Percentiles rank a stretch among this genome's conserved stretches.
Evolutionary conservation across 2,113 vertebrate genomes (phyloP).

Genomic region (Stictonetta naevosa): DNA sequence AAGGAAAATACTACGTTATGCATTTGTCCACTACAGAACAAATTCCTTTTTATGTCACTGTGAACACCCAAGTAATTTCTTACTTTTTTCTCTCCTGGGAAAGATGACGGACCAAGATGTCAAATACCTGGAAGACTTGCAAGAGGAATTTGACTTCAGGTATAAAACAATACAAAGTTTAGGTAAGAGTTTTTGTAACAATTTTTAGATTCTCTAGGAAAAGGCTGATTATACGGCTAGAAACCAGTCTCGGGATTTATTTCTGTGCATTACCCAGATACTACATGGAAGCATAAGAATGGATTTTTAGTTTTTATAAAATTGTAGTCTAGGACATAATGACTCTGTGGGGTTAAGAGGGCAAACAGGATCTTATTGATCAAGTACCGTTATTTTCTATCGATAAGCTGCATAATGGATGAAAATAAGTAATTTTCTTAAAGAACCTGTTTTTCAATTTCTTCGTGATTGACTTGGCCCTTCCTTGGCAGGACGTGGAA

Average conservation of each 20-base stretch:
- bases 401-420: not conserved
- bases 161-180: conserved; percentile 95
- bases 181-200: conserved; percentile 79
- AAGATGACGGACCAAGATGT: conserved; percentile 96
- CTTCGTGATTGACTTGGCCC: not conserved
- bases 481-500: not conserved
- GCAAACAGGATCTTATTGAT: not conserved
- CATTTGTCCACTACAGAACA: not conserved
- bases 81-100: conserved; percentile 12
- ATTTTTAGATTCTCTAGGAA: not conserved
- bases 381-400: not conserved
- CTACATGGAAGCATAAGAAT: not conserved
- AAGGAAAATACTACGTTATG: not conserved
- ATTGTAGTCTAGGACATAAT: not conserved
- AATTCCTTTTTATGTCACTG: not conserved
- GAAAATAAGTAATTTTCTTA: not conserved
- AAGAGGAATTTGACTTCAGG: conserved; percentile 97
- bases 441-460: not conserved
- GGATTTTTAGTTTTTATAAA: not conserved
- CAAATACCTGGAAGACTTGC: conserved; percentile 94
- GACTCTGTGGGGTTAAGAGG: not conserved
- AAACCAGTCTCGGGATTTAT: not conserved
- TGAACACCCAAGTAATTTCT: not conserved
- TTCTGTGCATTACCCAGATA: not conserved
- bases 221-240: not conserved